Conservation (phyloP, 2,113 vertebrate genomes). For the Bombycilla garrulus region DNA sequence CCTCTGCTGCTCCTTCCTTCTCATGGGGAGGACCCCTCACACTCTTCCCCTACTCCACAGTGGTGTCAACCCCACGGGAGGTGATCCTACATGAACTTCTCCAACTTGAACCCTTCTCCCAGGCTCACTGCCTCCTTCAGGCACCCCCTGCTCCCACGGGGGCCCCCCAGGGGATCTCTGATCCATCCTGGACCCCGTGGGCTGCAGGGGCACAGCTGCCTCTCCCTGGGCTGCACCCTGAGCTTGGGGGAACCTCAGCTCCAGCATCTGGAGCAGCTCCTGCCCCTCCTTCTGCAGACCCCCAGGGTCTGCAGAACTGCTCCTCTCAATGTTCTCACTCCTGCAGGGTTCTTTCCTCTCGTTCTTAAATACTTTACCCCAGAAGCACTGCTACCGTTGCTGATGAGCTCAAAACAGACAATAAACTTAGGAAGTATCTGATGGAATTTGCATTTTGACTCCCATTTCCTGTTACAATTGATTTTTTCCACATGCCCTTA, state of each 20-base stretch:
- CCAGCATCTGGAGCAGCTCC: not conserved
- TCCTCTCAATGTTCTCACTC: not conserved
- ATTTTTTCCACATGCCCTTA: not conserved
- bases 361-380: not conserved
- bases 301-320: accelerated
- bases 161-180: not conserved
- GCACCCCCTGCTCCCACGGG: accelerated
- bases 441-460: not conserved
- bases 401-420: not conserved
- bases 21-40: not conserved
- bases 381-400: too few species aligned
- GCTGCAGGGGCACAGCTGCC: not conserved
- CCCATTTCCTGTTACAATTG: not conserved
- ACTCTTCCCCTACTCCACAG: too few species aligned
- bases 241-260: not conserved
- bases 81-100: not conserved
- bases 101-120: not conserved
- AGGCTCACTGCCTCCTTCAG: not conserved
- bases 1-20: not conserved
- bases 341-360: not conserved
- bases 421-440: not conserved
- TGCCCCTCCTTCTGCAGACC: too few species aligned
- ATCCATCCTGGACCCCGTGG: not conserved
- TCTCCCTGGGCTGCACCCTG: not conserved
- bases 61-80: too few species aligned